Percentiles rank a stretch among this genome's conserved stretches.
These are phyloP conservation scores for Stenichneumon culpator DNA, from an alignment of 2,888 invertebrate species.

Conservation along the genomic window DNA sequence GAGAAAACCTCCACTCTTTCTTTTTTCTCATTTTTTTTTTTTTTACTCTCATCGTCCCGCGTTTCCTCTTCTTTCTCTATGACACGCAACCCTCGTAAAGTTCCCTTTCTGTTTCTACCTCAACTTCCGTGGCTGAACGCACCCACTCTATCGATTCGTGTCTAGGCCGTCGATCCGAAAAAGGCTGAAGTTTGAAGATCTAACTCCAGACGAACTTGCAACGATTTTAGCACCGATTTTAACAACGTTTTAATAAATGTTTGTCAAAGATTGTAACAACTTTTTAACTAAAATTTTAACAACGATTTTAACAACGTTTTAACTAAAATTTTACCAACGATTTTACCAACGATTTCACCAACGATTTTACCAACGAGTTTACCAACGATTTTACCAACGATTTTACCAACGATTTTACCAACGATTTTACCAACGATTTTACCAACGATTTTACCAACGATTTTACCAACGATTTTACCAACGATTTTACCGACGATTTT, in stretches of 20 bases:
- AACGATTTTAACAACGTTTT: no score
- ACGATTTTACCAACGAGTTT: no score
- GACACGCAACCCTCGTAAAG: constrained; percentile 27
- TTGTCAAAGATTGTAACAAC: no score
- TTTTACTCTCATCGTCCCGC: constrained; percentile 35
- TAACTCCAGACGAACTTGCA: not conserved
- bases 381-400: no score
- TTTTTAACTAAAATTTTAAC: no score
- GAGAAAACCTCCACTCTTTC: constrained; percentile 27
- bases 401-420: no score
- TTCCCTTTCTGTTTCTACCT: constrained; percentile 39
- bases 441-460: no score
- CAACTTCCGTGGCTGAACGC: constrained; percentile 14
- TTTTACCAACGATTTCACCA: no score
- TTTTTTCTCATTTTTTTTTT: not conserved
- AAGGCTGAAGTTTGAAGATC: not conserved
- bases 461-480: no score
- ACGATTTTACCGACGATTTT: no score
- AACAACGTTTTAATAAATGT: not conserved
- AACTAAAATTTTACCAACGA: no score
- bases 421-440: no score
- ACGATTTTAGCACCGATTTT: not conserved
- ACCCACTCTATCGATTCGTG: not conserved
- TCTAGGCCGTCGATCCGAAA: not conserved
- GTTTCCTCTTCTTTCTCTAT: constrained; percentile 15